phyloP scores from a whole-genome alignment of 2,888 invertebrate species.

The Drosophila bunnanda region DNA sequence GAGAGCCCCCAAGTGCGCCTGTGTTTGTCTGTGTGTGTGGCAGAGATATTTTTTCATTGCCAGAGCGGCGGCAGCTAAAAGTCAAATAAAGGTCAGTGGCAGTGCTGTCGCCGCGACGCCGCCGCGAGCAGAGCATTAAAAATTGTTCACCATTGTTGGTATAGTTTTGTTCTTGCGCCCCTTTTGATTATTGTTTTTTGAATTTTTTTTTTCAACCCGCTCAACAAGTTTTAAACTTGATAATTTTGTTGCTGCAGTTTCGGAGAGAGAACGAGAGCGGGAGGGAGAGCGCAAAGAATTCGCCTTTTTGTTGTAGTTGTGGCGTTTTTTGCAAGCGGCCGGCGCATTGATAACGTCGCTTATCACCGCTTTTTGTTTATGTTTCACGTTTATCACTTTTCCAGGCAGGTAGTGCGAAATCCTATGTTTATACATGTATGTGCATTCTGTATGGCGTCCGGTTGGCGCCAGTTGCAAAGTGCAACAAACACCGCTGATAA shows the following conservation, averaged over 20 bases:
- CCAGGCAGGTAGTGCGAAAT: slow-evolving; percentile 47
- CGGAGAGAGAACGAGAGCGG: slow-evolving; percentile 29
- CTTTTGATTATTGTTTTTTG: slow-evolving; percentile 55
- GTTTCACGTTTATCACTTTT: slow-evolving; percentile 72
- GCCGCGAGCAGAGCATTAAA: slow-evolving; percentile 57
- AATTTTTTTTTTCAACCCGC: slow-evolving; percentile 57
- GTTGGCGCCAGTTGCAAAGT: slow-evolving; percentile 41
- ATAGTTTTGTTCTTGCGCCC: slow-evolving; percentile 63
- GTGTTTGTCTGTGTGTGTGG: slow-evolving; percentile 46
- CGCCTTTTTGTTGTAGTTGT: slow-evolving; percentile 3
- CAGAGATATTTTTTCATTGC: slow-evolving; percentile 61
- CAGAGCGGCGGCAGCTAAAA: slow-evolving; percentile 70
- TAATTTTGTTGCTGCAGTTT: slow-evolving; percentile 52
- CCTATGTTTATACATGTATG: slow-evolving; percentile 33
- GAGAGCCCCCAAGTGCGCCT: slow-evolving; percentile 27
- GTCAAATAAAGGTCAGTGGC: slow-evolving; percentile 85
- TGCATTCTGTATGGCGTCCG: slow-evolving; percentile 21
- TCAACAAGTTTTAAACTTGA: slow-evolving; percentile 73
- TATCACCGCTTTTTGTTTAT: slow-evolving; percentile 73
- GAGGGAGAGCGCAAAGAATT: slow-evolving; percentile 25
- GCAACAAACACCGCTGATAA: slow-evolving; percentile 37
- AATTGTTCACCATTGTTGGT: slow-evolving; percentile 71
- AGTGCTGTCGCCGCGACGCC: slow-evolving; percentile 56
- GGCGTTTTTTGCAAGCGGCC: slow-evolving; percentile 46
- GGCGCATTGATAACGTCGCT: slow-evolving; percentile 70